phyloP scores from a whole-genome alignment of 1,140 invertebrate genomes.

The Solen grandis region DNA sequence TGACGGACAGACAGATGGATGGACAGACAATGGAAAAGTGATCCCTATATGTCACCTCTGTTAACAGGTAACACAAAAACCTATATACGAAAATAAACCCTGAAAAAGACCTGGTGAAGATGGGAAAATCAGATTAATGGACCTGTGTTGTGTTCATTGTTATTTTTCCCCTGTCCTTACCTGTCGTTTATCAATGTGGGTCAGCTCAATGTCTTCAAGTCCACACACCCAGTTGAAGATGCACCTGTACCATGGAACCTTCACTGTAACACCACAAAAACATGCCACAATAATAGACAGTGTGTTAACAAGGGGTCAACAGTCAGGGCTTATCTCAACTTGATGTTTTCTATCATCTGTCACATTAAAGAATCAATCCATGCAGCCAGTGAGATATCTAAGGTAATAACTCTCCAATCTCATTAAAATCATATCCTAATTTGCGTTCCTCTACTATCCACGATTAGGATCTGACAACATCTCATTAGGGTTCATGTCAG shows the following conservation, averaged over 20 bases:
- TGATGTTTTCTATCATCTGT: neutral
- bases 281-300: neutral
- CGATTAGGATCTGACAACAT: no score
- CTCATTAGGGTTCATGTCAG: neutral
- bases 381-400: neutral
- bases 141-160: no score
- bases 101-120: no score
- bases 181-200: neutral
- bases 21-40: no score
- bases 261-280: conserved; percentile 3
- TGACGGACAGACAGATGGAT: no score
- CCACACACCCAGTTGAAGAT: conserved; percentile 58
- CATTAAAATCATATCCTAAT: no score
- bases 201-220: conserved; percentile 41
- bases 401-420: neutral
- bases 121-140: no score
- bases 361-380: neutral
- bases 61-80: neutral
- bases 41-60: no score
- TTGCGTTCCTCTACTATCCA: no score
- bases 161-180: no score
- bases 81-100: neutral
- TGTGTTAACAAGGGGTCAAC: neutral
- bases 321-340: no score
- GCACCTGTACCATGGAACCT: conserved; percentile 28